Conservation (phyloP, 2,113 vertebrate genomes). For the Microtus ochrogaster region DNA sequence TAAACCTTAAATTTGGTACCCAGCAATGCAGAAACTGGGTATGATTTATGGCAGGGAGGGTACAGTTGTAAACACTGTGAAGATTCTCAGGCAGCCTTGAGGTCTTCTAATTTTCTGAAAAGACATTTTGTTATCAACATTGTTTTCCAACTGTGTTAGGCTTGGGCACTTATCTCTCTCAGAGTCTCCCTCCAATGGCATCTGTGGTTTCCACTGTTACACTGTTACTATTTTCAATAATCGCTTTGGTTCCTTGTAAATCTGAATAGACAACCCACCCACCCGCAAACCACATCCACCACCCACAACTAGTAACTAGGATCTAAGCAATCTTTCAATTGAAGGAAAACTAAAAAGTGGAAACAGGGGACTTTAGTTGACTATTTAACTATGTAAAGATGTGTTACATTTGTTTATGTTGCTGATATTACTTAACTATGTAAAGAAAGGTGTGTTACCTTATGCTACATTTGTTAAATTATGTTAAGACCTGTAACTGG, state of each 20-base stretch:
- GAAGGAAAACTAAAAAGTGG: constrained; percentile 27
- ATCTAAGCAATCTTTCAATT: neutral
- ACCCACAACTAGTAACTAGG: neutral
- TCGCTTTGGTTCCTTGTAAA: constrained; percentile 47
- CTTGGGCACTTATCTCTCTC: neutral
- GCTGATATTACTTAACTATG: too few species aligned
- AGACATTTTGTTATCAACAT: constrained; percentile 6
- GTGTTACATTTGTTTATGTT: neutral
- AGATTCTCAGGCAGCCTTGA: neutral
- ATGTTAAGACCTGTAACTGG: neutral
- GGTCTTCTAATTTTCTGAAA: neutral
- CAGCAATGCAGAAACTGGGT: too few species aligned
- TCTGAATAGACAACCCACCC: neutral
- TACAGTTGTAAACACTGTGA: neutral
- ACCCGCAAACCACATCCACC: neutral
- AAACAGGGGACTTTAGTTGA: neutral
- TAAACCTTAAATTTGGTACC: too few species aligned
- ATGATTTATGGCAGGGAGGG: too few species aligned
- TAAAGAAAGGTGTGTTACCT: too few species aligned
- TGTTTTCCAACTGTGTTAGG: neutral
- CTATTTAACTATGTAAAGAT: neutral
- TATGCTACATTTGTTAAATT: neutral
- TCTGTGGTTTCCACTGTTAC: constrained; percentile 40
- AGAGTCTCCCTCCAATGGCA: neutral
- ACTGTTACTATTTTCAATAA: constrained; percentile 45